These are phyloP conservation scores for Globia sparganii DNA, from an alignment of 2,888 invertebrate species.

Conservation along the genomic window DNA sequence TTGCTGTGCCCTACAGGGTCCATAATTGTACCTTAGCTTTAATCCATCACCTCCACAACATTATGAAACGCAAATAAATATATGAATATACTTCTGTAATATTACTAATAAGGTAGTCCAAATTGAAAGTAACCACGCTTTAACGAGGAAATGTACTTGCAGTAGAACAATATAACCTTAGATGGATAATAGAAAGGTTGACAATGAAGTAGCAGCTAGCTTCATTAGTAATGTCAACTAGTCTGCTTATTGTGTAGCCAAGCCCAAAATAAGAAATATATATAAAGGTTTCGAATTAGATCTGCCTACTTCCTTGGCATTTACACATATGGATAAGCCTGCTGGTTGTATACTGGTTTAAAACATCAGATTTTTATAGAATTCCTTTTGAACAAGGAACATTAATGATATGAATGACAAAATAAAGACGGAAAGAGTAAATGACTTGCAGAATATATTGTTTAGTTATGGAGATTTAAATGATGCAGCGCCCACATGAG, in stretches of 20 bases:
- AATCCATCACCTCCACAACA: too few species aligned
- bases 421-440: not conserved
- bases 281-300: conserved; percentile 7
- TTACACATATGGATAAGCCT: conserved; percentile 15
- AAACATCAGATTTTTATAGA: not conserved
- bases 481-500: not conserved
- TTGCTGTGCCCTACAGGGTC: too few species aligned
- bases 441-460: not conserved
- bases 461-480: not conserved
- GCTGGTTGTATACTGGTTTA: not conserved
- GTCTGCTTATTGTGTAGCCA: conserved; percentile 6
- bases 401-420: not conserved
- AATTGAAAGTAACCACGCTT: not conserved
- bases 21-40: too few species aligned
- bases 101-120: not conserved
- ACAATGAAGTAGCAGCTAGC: conserved; percentile 43
- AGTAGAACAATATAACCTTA: conserved; percentile 34
- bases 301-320: conserved; percentile 28
- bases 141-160: conserved; percentile 18
- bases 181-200: conserved; percentile 44
- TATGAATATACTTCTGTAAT: too few species aligned
- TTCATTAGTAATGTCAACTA: conserved; percentile 48
- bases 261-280: conserved; percentile 15
- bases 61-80: too few species aligned
- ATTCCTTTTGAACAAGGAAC: not conserved